Conservation (phyloP, 2,113 vertebrate genomes). For the Odobenus rosmarus region DNA sequence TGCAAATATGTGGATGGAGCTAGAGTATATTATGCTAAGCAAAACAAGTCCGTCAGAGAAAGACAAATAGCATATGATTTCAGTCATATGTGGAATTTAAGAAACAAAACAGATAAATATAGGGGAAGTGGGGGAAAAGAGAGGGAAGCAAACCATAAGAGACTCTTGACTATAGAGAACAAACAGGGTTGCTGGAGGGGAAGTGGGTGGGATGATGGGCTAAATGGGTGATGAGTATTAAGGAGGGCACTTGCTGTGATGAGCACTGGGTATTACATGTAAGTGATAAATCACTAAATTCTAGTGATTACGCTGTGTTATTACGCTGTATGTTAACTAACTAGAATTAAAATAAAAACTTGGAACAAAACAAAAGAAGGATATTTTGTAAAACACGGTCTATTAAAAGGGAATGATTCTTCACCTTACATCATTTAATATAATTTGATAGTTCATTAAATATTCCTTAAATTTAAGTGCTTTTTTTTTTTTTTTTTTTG, state of each 20-base stretch:
- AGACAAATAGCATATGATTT: background rate
- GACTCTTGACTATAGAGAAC: background rate
- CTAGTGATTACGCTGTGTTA: background rate
- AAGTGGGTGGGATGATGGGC: background rate
- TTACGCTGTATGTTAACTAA: background rate
- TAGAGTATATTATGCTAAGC: background rate
- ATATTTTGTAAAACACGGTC: background rate
- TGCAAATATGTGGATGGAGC: background rate
- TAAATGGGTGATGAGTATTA: background rate
- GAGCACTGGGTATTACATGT: background rate
- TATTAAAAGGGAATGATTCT: background rate
- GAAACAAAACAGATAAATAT: background rate
- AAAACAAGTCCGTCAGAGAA: background rate
- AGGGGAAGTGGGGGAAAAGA: background rate
- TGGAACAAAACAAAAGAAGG: background rate
- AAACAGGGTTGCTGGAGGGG: background rate
- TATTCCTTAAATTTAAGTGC: background rate
- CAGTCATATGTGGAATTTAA: background rate
- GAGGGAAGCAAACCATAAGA: background rate
- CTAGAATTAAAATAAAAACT: background rate
- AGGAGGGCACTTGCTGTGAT: background rate
- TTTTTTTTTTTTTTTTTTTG: background rate
- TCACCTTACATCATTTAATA: background rate
- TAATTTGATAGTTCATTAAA: background rate
- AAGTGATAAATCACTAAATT: background rate